Conservation (phyloP, 92 coral and sea anemone species). For the Epizoanthus scotinus region DNA sequence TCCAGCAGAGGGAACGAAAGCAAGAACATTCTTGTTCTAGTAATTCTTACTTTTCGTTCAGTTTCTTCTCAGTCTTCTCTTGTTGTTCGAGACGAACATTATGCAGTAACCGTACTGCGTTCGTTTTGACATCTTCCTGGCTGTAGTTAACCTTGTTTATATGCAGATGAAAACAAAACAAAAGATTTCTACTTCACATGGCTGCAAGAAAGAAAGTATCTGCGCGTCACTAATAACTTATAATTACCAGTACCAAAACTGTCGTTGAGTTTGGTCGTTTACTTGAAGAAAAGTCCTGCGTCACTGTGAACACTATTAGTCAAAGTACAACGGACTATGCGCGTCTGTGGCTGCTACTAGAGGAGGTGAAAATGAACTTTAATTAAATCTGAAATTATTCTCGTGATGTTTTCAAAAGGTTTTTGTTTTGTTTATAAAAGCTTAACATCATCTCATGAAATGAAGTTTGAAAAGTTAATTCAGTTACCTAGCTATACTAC, state of each 20-base stretch:
- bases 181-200: not conserved
- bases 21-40: no score
- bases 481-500: not conserved
- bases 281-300: no score
- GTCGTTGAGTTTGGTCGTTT: no score
- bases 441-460: not conserved
- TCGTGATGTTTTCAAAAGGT: not conserved
- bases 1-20: no score
- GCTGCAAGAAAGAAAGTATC: slow-evolving; percentile 1
- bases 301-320: no score
- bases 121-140: not conserved
- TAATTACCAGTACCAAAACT: no score
- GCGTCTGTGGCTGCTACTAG: no score
- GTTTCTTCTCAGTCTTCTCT: no score
- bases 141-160: not conserved
- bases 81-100: not conserved
- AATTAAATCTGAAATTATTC: slow-evolving; percentile 6
- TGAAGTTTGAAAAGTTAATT: not conserved
- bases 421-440: not conserved
- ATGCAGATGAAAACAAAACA: slow-evolving; percentile 2
- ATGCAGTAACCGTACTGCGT: not conserved
- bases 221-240: not conserved
- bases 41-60: no score
- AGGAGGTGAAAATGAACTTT: not conserved
- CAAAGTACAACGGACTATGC: no score